Evolutionary conservation across 1,140 invertebrate species (phyloP), one percentile per base, ranked within the genome.

Genomic region (Euglossa dilemma): DNA sequence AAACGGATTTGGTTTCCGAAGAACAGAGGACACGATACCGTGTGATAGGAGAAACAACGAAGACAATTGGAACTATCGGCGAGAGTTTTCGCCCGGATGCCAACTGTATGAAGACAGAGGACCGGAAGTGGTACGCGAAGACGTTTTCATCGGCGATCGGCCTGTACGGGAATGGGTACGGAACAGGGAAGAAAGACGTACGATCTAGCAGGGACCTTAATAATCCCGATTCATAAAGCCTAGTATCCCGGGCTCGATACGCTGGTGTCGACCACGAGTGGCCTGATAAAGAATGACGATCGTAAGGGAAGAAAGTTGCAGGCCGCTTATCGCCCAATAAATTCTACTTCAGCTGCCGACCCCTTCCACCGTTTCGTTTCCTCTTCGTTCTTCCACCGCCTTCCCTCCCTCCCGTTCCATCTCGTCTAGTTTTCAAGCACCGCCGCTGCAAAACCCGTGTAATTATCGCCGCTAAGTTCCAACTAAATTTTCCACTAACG

Each of bases 301-400:
- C 85, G 85, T 89, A 88, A 91, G 86, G 79, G 83, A 89, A 83
- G 85, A 91, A 91, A 91, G 90, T 91, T 90, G 90, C 84, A 85
- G 80, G 86, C 86, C 89, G 91, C 90, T 93, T 92, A 93, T 93
- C 91, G 89, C 86, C 86, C 89, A 87, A 91, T 93, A 92, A 93
- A 93, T 93, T 91, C 80, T 90, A 91, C 91, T 92, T 92, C 90
- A 89, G 89, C 89, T 78, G 79, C 85, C 79, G 84, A 85, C 77
- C 50, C 72, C 77, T 79, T 71, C 50, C 78, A 74, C 70, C 85
- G 66, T 66, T 52, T 67, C 63, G n/a, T 56, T 54, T 23, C 78
- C 76, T 78, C 78, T 56, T 50, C 72, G 71, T 54, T 36, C 52
- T 14, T 54, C 47, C 54, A 36, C 64, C 20, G 25, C 64, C 28